Evolutionary conservation across 2,113 vertebrate genomes (phyloP).

Genomic region (Calypte anna): DNA sequence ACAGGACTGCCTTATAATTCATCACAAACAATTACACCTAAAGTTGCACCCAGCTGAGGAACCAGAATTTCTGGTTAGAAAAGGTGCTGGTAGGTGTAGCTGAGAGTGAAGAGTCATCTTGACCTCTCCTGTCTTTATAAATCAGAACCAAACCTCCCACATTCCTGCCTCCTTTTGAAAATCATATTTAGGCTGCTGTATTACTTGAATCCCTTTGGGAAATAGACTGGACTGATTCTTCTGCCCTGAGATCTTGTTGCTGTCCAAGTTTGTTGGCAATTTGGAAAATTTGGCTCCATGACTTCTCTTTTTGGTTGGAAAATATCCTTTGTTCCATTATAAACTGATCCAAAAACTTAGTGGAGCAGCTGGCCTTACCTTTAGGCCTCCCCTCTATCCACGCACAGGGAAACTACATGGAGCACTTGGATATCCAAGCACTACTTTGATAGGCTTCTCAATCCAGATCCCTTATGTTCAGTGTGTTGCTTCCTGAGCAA

Average conservation of each 20-base stretch:
- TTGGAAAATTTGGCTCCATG: not conserved
- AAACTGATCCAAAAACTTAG: accelerated
- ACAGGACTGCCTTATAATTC: not conserved
- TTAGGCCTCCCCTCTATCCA: not conserved
- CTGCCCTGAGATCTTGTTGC: not conserved
- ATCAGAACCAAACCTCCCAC: not conserved
- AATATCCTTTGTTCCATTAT: not conserved
- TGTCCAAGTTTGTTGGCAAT: not conserved
- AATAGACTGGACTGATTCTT: not conserved
- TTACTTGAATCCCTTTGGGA: not conserved
- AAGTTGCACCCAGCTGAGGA: not conserved
- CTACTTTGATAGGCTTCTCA: not conserved
- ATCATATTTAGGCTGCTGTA: not conserved
- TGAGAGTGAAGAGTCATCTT: not conserved
- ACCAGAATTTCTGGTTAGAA: not conserved
- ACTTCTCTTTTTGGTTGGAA: not conserved
- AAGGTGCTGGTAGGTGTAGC: not conserved
- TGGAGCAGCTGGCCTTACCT: not conserved
- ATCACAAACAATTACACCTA: not conserved
- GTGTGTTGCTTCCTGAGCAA: not conserved
- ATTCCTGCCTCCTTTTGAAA: not conserved
- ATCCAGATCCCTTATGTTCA: not conserved
- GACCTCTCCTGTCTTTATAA: not conserved
- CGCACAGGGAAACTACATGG: not conserved
- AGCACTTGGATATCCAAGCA: not conserved